Conservation (phyloP, 2,797 vertebrate genomes). For the Cossypha niveicapilla region DNA sequence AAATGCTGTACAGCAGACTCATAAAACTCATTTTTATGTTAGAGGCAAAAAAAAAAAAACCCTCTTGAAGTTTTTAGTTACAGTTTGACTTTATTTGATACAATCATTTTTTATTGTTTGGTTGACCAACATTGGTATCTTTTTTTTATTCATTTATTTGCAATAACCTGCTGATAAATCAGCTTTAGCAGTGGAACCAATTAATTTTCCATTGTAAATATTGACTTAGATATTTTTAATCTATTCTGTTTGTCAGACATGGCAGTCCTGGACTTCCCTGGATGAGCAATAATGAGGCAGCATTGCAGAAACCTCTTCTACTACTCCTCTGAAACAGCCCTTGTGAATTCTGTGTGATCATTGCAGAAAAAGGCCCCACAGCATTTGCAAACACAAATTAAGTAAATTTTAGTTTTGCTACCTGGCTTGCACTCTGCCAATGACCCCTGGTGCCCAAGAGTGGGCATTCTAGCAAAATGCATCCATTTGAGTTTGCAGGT, state of each 20-base stretch:
- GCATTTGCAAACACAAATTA: not conserved
- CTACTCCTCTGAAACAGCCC: not conserved
- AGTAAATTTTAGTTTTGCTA: not conserved
- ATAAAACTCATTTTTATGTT: not conserved
- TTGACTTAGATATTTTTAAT: constrained; percentile 17
- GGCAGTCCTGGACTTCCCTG: not conserved
- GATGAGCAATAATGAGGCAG: not conserved
- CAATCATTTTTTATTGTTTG: not conserved
- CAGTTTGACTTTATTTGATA: not conserved
- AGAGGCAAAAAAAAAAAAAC: not conserved
- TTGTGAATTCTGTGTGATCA: not conserved
- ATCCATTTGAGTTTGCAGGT: not conserved
- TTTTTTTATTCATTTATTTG: not conserved
- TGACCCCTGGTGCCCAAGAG: not conserved
- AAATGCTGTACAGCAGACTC: not conserved
- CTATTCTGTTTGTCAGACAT: not conserved
- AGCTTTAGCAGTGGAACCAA: not conserved
- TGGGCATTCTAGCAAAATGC: not conserved
- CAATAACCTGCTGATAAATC: not conserved
- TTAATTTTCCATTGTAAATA: constrained; percentile 27
- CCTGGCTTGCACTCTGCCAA: not conserved
- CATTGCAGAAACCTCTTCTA: not conserved
- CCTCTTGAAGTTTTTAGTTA: not conserved
- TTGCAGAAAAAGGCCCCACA: not conserved
- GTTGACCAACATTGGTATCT: not conserved